phyloP scores from a whole-genome alignment of 2,888 invertebrate genomes.

The Ophion obscuratus region DNA sequence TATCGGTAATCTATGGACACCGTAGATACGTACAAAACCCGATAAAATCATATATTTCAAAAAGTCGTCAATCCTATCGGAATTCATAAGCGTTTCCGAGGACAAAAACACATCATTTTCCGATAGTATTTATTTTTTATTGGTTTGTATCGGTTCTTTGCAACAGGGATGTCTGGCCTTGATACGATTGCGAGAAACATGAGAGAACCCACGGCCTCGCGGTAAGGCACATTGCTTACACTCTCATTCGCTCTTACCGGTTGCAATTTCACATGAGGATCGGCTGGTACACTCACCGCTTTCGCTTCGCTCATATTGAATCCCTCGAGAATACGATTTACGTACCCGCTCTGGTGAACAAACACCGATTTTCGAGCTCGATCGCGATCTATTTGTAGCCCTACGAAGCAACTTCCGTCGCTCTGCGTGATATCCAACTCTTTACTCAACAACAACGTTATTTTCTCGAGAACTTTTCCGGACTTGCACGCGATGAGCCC shows the following conservation, averaged over 20 bases:
- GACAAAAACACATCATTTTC: no score
- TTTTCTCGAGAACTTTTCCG: neutral
- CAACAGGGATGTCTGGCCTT: slow-evolving; percentile 42
- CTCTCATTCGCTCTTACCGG: slow-evolving; percentile 9
- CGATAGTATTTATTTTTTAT: no score
- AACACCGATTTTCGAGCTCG: neutral
- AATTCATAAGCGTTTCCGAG: no score
- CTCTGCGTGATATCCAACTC: slow-evolving; percentile 40
- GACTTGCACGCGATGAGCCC: neutral
- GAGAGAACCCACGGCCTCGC: slow-evolving; percentile 62
- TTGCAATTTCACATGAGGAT: slow-evolving; percentile 31
- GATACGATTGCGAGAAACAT: slow-evolving; percentile 58
- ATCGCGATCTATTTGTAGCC: slow-evolving; percentile 52
- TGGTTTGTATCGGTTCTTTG: no score
- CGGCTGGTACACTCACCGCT: neutral
- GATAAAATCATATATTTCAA: no score
- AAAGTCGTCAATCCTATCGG: no score
- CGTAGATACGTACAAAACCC: no score
- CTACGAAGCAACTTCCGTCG: slow-evolving; percentile 43
- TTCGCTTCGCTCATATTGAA: slow-evolving; percentile 5
- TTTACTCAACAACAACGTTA: neutral
- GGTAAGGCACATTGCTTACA: neutral
- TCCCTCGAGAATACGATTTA: neutral
- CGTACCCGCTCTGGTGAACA: neutral
- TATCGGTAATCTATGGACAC: no score